These are phyloP conservation scores for Eulemur mongoz DNA, from an alignment of 2,797 vertebrate species.

Conservation along the genomic window DNA sequence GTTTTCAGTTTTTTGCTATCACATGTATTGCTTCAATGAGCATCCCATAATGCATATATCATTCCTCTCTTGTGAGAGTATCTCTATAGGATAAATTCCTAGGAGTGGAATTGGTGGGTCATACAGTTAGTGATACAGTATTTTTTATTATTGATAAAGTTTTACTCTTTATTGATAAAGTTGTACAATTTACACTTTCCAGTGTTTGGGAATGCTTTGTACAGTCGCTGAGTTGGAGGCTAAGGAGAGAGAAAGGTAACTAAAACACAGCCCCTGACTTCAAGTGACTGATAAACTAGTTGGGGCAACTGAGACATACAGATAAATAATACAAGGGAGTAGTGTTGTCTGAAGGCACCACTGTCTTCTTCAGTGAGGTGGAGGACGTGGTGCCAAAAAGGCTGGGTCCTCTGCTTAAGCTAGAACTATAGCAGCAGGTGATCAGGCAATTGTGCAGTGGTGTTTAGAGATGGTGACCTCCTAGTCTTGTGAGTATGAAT, in stretches of 20 bases:
- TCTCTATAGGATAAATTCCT: not conserved
- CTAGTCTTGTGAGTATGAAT: not conserved
- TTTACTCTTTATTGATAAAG: not conserved
- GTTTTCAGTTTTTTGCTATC: conserved; percentile 23
- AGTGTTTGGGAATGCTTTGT: not conserved
- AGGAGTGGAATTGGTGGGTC: conserved; percentile 15
- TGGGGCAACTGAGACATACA: not conserved
- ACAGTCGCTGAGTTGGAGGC: not conserved
- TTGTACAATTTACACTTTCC: not conserved
- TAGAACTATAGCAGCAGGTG: not conserved
- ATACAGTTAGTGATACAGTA: not conserved
- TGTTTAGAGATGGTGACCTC: not conserved
- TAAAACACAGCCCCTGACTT: not conserved
- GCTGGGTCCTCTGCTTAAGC: not conserved
- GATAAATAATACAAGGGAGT: not conserved
- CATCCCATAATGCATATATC: not conserved
- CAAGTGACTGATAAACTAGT: not conserved
- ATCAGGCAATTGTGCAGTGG: not conserved
- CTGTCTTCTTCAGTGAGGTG: not conserved
- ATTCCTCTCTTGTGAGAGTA: not conserved
- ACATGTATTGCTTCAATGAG: not conserved
- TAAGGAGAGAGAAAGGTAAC: not conserved
- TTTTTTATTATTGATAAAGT: not conserved
- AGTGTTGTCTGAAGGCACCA: not conserved
- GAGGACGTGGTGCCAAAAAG: not conserved